These are phyloP conservation scores for Microcebus murinus DNA, from an alignment of 2,113 vertebrate genomes.

Conservation along the genomic window DNA sequence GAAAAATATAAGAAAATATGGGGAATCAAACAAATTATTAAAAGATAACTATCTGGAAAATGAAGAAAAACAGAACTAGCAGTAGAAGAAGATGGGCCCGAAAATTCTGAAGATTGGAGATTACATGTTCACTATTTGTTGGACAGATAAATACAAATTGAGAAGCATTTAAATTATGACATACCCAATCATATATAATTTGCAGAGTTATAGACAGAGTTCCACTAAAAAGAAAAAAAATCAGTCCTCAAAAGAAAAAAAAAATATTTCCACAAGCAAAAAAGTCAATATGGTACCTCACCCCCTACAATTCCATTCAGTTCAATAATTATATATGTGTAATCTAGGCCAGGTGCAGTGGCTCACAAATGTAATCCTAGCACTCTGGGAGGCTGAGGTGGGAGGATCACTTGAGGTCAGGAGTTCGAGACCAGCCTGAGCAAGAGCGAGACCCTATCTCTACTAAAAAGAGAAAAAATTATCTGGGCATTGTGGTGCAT, in stretches of 20 bases:
- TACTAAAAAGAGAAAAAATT: no score
- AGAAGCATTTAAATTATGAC: not conserved
- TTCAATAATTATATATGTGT: not conserved
- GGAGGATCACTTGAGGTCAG: no score
- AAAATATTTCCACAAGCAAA: not conserved
- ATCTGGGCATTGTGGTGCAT: no score
- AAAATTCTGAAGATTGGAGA: not conserved
- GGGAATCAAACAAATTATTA: not conserved
- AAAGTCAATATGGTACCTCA: not conserved
- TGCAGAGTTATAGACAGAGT: not conserved
- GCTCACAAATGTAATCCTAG: no score
- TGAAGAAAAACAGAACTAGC: not conserved
- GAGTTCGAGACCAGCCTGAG: no score
- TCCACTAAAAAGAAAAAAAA: not conserved
- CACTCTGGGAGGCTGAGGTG: no score
- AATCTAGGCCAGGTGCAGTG: not conserved
- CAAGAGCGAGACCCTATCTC: no score
- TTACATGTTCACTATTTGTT: not conserved
- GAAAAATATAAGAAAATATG: not conserved
- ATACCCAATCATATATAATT: not conserved
- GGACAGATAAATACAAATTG: constrained; percentile 34
- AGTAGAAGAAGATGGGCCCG: not conserved
- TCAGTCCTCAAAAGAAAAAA: constrained; percentile 25
- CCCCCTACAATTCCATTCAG: not conserved
- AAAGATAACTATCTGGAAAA: not conserved